Evolutionary conservation across 2,797 vertebrate genomes (phyloP).

Genomic region (Cuculus canorus): DNA sequence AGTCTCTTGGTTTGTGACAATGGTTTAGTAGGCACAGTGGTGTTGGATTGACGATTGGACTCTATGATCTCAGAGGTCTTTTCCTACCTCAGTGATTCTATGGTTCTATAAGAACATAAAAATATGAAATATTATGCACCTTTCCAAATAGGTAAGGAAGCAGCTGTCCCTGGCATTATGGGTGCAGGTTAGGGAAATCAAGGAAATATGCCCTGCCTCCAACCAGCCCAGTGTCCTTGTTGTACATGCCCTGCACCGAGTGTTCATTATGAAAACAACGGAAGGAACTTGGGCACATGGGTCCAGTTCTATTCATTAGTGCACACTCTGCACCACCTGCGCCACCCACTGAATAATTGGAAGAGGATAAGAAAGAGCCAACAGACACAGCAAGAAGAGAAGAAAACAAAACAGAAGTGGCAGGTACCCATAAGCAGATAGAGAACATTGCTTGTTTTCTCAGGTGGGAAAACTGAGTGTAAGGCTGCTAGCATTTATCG

Average conservation of each 20-base stretch:
- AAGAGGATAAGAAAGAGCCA: neutral
- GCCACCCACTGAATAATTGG: accelerated
- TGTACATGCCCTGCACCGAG: neutral
- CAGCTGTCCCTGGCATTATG: neutral
- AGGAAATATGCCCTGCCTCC: neutral
- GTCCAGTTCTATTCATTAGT: neutral
- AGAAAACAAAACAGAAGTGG: neutral
- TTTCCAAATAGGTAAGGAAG: neutral
- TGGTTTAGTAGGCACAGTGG: no score
- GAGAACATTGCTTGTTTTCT: neutral
- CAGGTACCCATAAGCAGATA: neutral
- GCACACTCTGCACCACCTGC: neutral
- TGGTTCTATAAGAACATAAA: no score
- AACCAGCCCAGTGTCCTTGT: no score
- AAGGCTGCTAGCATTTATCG: neutral
- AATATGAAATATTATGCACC: neutral
- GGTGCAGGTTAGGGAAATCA: neutral
- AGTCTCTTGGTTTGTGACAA: no score
- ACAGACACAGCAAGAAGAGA: neutral
- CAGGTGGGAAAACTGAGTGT: neutral
- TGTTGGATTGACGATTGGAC: no score
- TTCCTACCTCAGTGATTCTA: no score
- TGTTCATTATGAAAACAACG: neutral
- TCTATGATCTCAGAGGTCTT: no score
- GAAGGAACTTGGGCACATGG: accelerated